phyloP scores from a whole-genome alignment of 2,888 invertebrate genomes.

The Sthenelais limicola region DNA sequence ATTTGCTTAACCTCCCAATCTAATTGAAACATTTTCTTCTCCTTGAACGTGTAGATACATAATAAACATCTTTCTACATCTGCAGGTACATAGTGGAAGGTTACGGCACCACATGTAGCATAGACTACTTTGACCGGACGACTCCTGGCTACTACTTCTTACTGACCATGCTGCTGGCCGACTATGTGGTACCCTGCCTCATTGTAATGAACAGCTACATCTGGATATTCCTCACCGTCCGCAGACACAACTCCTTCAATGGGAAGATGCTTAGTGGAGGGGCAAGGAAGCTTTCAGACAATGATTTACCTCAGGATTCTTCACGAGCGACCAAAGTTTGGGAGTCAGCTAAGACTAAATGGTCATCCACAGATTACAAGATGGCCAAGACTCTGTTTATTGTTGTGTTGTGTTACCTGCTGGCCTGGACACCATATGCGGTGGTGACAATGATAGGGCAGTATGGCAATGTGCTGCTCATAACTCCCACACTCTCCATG shows the following conservation, averaged over 20 bases:
- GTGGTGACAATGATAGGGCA: conserved; percentile 10
- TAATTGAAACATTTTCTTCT: too few relatives aligned
- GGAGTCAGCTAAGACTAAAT: background rate
- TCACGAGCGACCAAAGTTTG: background rate
- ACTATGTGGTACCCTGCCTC: conserved; percentile 17
- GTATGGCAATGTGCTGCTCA: background rate
- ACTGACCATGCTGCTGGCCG: conserved; percentile 15
- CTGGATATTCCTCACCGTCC: conserved; percentile 10
- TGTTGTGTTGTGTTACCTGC: background rate
- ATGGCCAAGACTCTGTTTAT: conserved; percentile 13
- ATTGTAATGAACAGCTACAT: conserved; percentile 1
- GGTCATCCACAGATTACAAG: conserved; percentile 25
- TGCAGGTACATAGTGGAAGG: conserved; percentile 31
- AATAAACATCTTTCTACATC: too few relatives aligned
- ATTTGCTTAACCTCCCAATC: too few relatives aligned
- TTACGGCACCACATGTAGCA: conserved; percentile 31
- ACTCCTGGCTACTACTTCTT: conserved; percentile 16
- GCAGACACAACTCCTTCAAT: background rate
- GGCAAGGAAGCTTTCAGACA: background rate
- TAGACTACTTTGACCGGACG: conserved; percentile 21
- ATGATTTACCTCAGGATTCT: background rate
- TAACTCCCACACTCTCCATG: conserved; percentile 18
- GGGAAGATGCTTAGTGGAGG: too few relatives aligned
- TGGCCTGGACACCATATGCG: conserved; percentile 24
- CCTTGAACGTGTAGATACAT: too few relatives aligned